Evolutionary conservation across 2,888 invertebrate species (phyloP).

Genomic region (Anticlea derivata): DNA sequence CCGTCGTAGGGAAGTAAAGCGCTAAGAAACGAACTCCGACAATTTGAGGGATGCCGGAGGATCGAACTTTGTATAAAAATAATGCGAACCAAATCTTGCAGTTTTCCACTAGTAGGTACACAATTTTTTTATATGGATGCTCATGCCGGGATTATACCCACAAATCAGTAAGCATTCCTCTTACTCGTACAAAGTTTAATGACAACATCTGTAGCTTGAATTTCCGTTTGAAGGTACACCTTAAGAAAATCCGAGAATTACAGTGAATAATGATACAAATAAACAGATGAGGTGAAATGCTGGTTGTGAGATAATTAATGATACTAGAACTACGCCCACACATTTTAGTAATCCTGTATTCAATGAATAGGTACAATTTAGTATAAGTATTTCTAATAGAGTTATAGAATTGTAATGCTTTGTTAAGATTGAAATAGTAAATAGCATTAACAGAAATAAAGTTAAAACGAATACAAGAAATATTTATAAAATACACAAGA

Average conservation of each 20-base stretch:
- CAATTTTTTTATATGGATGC: too few relatives aligned
- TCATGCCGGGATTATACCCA: too few relatives aligned
- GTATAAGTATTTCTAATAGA: conserved; percentile 1
- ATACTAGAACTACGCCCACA: conserved; percentile 13
- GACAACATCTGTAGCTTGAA: not conserved
- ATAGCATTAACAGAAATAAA: too few relatives aligned
- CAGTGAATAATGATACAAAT: conserved; percentile 8
- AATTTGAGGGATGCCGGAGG: too few relatives aligned
- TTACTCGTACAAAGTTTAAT: too few relatives aligned
- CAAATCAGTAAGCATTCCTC: too few relatives aligned
- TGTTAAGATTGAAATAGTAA: too few relatives aligned
- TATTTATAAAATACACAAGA: not conserved
- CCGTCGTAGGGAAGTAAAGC: too few relatives aligned
- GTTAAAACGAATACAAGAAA: not conserved
- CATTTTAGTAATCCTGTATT: conserved; percentile 8
- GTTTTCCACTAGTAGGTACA: too few relatives aligned
- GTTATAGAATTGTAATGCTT: not conserved
- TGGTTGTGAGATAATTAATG: conserved; percentile 27
- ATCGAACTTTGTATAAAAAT: too few relatives aligned
- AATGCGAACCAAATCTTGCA: too few relatives aligned
- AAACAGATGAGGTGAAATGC: conserved; percentile 15
- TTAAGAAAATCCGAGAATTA: conserved; percentile 5
- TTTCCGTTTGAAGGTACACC: not conserved
- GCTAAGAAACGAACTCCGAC: too few relatives aligned
- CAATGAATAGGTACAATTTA: conserved; percentile 11